Conservation (phyloP, 2,113 vertebrate genomes). For the Phylloscopus trochiloides region DNA sequence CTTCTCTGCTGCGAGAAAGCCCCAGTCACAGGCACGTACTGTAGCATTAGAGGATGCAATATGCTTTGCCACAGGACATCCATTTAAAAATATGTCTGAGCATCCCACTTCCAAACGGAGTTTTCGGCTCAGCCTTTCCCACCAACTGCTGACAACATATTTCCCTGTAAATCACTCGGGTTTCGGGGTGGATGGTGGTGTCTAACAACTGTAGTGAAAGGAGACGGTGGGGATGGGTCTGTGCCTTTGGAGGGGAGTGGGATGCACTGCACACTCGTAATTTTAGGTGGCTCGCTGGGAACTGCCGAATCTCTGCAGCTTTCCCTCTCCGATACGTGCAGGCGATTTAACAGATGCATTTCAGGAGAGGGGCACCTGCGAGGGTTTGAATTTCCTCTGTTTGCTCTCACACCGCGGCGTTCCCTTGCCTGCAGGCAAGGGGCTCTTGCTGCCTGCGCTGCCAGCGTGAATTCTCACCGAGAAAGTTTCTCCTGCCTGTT, state of each 20-base stretch:
- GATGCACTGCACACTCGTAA: accelerated
- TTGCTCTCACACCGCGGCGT: not conserved
- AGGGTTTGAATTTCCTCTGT: not conserved
- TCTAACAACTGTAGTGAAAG: not conserved
- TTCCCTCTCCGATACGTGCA: accelerated
- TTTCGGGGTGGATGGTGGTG: not conserved
- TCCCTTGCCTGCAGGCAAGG: not conserved
- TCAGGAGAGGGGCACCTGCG: not conserved
- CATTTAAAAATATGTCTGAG: slow-evolving; percentile 28
- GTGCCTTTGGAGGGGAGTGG: not conserved
- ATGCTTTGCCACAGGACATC: slow-evolving; percentile 47
- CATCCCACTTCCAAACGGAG: slow-evolving; percentile 16
- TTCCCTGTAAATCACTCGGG: not conserved
- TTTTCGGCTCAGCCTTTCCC: slow-evolving; percentile 15
- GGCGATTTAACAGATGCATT: not conserved
- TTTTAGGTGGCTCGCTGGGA: not conserved
- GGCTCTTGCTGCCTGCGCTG: not conserved
- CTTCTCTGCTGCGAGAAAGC: not conserved
- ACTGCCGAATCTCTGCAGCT: not conserved
- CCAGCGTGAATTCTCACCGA: not conserved
- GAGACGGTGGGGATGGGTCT: not conserved
- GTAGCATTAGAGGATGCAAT: slow-evolving; percentile 34
- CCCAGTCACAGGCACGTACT: not conserved
- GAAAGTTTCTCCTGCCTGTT: not conserved
- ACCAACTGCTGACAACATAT: not conserved